Evolutionary conservation across 92 coral and sea anemone species (phyloP), one percentile per base, ranked within the genome.

Genomic region (Umimayanthus chanpuru): DNA sequence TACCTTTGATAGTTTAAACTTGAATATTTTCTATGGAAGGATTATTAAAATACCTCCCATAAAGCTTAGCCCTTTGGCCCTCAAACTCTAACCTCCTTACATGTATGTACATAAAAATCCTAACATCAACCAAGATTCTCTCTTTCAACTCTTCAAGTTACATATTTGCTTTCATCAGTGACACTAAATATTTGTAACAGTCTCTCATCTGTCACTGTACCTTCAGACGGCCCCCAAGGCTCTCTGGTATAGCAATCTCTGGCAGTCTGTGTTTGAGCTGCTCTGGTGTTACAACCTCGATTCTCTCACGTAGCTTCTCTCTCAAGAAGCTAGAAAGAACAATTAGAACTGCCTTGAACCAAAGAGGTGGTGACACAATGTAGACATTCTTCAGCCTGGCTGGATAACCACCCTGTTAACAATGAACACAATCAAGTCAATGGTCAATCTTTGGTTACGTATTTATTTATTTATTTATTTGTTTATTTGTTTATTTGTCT

Each of bases 321-420:
- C 95, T 93, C 66, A 97, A 79, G 72, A 97, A 93, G 80, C 94
- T 95, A 9, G 97, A 88, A 65, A 97, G 91, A 53, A 97, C 79
- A 16, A 91, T 83, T 30, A 95, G 90, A n/a, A 96, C 93, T 14
- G 98, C 96, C 78, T 86, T 92, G 91, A 97, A 97, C 99, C 99
- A 97, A 11, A 97, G 82, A 9, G 99, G 99, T 5, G 99, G 97
- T 16, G 99, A 92, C 16, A 97, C 93, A 80, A 97, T 92, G 78
- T 90, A 92, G n/a, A 97, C 96, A 30, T 91, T 94, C 94, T 97
- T 97, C 75, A 97, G 87, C 81, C 94, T 92, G 0, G 99, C 99
- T 58, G 99, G 99, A 74, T 97, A 97, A 39, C 96, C 96, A 41
- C 98, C 99, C 99, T 97, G 80, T 5, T 56, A 89, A 29, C 77